These are phyloP conservation scores for Drosophila tropicalis DNA, from an alignment of 1,140 invertebrate species.

Conservation along the genomic window DNA sequence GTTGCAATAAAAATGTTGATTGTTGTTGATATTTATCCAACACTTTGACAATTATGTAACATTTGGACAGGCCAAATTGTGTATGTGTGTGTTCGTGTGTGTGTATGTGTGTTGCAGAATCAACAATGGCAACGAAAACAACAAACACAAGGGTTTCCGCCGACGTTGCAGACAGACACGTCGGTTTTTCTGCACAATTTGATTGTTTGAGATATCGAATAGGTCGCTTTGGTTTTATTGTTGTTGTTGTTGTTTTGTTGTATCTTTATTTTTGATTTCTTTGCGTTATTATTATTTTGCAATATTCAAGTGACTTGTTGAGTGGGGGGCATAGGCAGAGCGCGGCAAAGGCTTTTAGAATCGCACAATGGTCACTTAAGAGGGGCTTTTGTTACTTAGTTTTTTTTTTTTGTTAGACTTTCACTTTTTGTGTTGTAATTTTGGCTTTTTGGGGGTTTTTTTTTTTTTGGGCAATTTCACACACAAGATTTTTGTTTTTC, in stretches of 20 bases:
- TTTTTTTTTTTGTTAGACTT: slow-evolving; percentile 50
- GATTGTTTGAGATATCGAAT: slow-evolving; percentile 49
- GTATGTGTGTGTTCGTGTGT: slow-evolving; percentile 4
- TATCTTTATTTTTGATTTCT: slow-evolving; percentile 33
- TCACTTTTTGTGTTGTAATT: slow-evolving; percentile 36
- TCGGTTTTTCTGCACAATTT: slow-evolving; percentile 50
- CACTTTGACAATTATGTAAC: slow-evolving; percentile 78
- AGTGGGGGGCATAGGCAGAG: slow-evolving; percentile 22
- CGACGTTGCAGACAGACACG: slow-evolving; percentile 51
- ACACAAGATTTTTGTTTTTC: slow-evolving; percentile 16
- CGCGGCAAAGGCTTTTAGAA: slow-evolving; percentile 59
- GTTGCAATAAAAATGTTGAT: slow-evolving; percentile 75
- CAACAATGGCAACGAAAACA: slow-evolving; percentile 55
- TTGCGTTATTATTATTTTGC: slow-evolving; percentile 50
- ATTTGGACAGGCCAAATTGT: slow-evolving; percentile 60
- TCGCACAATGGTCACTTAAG: slow-evolving; percentile 69
- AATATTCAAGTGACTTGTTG: slow-evolving; percentile 35
- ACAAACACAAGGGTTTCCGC: slow-evolving; percentile 52
- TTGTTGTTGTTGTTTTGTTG: slow-evolving; percentile 23
- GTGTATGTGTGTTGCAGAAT: slow-evolving; percentile 57
- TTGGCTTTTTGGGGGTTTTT: slow-evolving; percentile 17
- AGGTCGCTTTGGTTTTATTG: not conserved
- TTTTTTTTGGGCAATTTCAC: slow-evolving; percentile 31
- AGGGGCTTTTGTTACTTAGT: slow-evolving; percentile 30
- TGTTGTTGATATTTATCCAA: slow-evolving; percentile 70